Conservation (phyloP, 2,888 invertebrate species). For the Platycnemis pennipes region DNA sequence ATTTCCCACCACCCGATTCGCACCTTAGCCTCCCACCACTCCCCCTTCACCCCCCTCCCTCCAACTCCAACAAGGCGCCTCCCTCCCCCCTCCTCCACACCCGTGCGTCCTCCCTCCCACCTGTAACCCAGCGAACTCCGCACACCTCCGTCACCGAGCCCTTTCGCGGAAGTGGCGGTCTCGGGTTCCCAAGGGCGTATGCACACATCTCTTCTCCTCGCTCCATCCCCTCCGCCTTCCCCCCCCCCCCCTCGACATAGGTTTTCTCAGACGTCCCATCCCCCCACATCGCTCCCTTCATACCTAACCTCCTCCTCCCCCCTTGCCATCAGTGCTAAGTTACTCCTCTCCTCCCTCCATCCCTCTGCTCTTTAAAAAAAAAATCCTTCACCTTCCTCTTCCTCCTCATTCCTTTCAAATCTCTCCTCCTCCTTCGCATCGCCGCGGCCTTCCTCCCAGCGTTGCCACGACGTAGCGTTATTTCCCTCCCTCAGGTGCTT, state of each 20-base stretch:
- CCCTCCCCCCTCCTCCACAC: not conserved
- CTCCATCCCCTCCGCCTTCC: not conserved
- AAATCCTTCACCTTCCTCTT: constrained; percentile 14
- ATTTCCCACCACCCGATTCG: not conserved
- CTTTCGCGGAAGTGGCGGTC: constrained; percentile 27
- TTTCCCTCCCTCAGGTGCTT: not conserved
- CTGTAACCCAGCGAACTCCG: constrained; percentile 11
- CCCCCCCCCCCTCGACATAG: not conserved
- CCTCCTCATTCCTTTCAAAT: constrained; percentile 15
- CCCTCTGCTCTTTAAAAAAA: not conserved
- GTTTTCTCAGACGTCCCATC: constrained; percentile 10
- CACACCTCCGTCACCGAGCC: not conserved
- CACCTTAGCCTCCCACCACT: not conserved
- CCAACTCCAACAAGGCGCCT: not conserved
- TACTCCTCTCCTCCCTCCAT: not conserved
- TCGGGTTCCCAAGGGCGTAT: constrained; percentile 36
- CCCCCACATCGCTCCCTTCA: not conserved
- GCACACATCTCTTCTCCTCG: not conserved
- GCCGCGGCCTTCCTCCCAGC: not conserved
- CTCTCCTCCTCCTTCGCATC: not conserved
- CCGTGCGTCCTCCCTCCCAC: not conserved
- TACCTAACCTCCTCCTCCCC: not conserved
- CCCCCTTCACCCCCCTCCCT: not conserved
- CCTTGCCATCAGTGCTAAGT: not conserved
- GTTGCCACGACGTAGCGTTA: not conserved